Percentiles rank a stretch among this genome's conserved stretches.
Conservation (phyloP, 2,888 invertebrate species). For the Spatulosminthurus flaviceps region DNA sequence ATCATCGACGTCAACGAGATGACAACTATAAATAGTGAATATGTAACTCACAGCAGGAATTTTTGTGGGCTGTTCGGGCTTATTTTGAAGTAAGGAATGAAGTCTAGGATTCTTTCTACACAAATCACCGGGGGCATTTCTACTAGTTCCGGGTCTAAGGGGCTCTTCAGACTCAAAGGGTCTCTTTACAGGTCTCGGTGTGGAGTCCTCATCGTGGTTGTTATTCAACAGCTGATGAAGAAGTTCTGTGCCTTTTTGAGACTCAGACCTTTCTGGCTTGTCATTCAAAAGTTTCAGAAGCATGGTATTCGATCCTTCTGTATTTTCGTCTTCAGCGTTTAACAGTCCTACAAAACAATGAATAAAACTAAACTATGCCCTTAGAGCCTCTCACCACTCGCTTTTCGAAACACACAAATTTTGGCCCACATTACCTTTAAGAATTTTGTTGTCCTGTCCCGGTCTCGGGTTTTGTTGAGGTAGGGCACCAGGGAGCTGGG, state of each 20-base stretch:
- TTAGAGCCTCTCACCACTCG: too few species aligned
- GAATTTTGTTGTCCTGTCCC: slow-evolving; percentile 63
- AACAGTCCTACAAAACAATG: slow-evolving; percentile 68
- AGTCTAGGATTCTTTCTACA: slow-evolving; percentile 87
- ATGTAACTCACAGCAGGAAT: slow-evolving; percentile 66
- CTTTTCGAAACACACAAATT: too few species aligned
- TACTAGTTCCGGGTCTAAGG: slow-evolving; percentile 38
- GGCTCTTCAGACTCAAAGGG: slow-evolving; percentile 37
- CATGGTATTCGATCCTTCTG: slow-evolving; percentile 61
- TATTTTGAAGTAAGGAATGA: slow-evolving; percentile 81
- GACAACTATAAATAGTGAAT: too few species aligned
- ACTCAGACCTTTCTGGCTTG: slow-evolving; percentile 41
- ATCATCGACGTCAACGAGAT: too few species aligned
- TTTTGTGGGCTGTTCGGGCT: slow-evolving; percentile 75
- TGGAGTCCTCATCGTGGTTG: slow-evolving; percentile 34
- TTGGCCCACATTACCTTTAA: too few species aligned
- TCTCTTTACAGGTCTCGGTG: slow-evolving; percentile 39
- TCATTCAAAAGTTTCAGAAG: slow-evolving; percentile 62
- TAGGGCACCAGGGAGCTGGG: slow-evolving; percentile 30
- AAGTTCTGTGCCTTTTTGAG: slow-evolving; percentile 68
- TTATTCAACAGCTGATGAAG: slow-evolving; percentile 73
- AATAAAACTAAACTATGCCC: too few species aligned
- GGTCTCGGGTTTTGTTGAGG: slow-evolving; percentile 44
- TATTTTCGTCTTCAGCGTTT: slow-evolving; percentile 74
- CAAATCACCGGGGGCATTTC: slow-evolving; percentile 67